phyloP scores from a whole-genome alignment of 1,140 invertebrate species.

The Hylaeus anthracinus region DNA sequence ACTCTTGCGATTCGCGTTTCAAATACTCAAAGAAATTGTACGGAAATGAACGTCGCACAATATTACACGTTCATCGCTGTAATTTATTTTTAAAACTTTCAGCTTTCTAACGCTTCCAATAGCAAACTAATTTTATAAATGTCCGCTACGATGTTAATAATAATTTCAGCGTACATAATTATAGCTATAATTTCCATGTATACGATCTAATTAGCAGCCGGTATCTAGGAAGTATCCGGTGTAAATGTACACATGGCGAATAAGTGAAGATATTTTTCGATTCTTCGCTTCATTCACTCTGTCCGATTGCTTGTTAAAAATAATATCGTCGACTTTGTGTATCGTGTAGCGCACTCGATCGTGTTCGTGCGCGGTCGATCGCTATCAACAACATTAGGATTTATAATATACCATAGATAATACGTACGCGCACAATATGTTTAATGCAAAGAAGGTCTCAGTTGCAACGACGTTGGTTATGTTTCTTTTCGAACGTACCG shows the following conservation, averaged over 20 bases:
- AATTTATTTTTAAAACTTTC: not conserved
- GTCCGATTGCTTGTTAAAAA: not conserved
- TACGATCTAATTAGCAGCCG: not conserved
- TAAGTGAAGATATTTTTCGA: not conserved
- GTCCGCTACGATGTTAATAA: not conserved
- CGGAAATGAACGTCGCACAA: not conserved
- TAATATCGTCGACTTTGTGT: not conserved
- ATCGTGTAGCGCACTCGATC: not conserved
- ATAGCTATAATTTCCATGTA: not conserved
- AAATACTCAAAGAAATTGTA: conserved; percentile 1
- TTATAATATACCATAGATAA: not conserved
- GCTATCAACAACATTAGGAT: not conserved
- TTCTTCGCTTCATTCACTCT: not conserved
- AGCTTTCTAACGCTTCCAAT: not conserved
- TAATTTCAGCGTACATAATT: not conserved
- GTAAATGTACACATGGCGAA: not conserved
- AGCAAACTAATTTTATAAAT: not conserved
- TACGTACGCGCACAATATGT: conserved; percentile 17
- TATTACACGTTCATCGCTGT: not conserved
- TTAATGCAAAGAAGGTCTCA: not conserved
- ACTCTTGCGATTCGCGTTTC: not conserved
- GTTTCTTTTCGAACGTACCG: not conserved
- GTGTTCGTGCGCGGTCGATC: not conserved
- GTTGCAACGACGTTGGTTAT: not conserved
- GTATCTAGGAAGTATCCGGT: conserved; percentile 4